Percentiles rank a stretch among this genome's conserved stretches.
Evolutionary conservation across 2,888 invertebrate genomes (phyloP).

Genomic region (Chymomyza fuscimana): DNA sequence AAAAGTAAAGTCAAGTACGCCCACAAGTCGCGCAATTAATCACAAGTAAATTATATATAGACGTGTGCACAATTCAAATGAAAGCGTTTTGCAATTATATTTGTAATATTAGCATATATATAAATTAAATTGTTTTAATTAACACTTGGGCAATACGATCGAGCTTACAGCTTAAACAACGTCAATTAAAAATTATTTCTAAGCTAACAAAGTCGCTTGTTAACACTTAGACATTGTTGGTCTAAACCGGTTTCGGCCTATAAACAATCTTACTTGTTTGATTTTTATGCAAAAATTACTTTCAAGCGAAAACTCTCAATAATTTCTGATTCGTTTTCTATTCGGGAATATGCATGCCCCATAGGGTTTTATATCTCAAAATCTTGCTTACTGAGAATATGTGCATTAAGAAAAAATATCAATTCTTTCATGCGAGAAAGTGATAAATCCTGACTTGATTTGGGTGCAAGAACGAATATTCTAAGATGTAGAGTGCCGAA

Average conservation of each 20-base stretch:
- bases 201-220: conserved; percentile 45
- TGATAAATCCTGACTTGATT: no score
- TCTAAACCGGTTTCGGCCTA: conserved; percentile 51
- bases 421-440: no score
- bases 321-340: no score
- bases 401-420: no score
- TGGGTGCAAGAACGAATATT: no score
- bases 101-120: conserved; percentile 29
- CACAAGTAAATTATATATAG: conserved; percentile 45
- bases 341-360: no score
- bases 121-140: conserved; percentile 42
- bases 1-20: conserved; percentile 40
- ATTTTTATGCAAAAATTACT: no score
- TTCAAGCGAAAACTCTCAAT: no score
- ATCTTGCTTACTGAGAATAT: no score
- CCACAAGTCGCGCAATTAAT: conserved; percentile 60
- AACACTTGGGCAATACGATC: conserved; percentile 16
- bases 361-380: no score
- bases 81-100: conserved; percentile 40
- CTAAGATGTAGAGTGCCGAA: no score
- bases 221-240: conserved; percentile 40
- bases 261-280: not conserved
- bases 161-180: not conserved
- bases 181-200: conserved; percentile 47
- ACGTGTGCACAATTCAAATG: conserved; percentile 11